Evolutionary conservation across 2,797 vertebrate genomes (phyloP).

Genomic region (Spea hammondii): DNA sequence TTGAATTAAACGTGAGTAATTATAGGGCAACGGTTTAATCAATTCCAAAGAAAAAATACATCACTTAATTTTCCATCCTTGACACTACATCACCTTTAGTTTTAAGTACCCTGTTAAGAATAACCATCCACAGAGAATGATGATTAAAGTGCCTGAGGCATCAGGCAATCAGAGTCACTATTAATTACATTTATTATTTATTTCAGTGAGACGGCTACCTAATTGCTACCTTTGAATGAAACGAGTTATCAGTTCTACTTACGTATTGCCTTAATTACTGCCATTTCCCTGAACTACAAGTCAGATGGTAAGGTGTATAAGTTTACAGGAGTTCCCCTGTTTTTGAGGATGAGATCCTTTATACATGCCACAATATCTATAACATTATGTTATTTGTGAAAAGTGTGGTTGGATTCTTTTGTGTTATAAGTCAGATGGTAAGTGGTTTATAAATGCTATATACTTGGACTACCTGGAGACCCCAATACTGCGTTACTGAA

Average conservation of each 20-base stretch:
- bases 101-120: background rate
- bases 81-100: background rate
- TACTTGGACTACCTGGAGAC: background rate
- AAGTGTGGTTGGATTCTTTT: too few relatives aligned
- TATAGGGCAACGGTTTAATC: background rate
- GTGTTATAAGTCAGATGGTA: slow-evolving; percentile 20
- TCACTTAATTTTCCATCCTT: slow-evolving; percentile 8
- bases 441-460: background rate
- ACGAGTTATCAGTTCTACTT: slow-evolving; percentile 13
- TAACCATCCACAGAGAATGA: slow-evolving; percentile 6
- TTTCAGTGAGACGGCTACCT: background rate
- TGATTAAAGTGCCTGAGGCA: slow-evolving; percentile 11
- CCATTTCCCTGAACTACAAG: slow-evolving; percentile 13
- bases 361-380: too few relatives aligned
- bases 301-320: slow-evolving; percentile 17
- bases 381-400: too few relatives aligned
- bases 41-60: slow-evolving; percentile 1
- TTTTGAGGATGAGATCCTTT: too few relatives aligned
- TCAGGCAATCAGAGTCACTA: background rate
- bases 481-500: too few relatives aligned
- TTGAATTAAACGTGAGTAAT: too few relatives aligned
- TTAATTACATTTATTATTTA: slow-evolving; percentile 29
- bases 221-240: slow-evolving; percentile 37
- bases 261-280: slow-evolving; percentile 20
- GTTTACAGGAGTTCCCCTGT: too few relatives aligned